phyloP scores from a whole-genome alignment of 2,113 vertebrate species.

The Tetrao urogallus region DNA sequence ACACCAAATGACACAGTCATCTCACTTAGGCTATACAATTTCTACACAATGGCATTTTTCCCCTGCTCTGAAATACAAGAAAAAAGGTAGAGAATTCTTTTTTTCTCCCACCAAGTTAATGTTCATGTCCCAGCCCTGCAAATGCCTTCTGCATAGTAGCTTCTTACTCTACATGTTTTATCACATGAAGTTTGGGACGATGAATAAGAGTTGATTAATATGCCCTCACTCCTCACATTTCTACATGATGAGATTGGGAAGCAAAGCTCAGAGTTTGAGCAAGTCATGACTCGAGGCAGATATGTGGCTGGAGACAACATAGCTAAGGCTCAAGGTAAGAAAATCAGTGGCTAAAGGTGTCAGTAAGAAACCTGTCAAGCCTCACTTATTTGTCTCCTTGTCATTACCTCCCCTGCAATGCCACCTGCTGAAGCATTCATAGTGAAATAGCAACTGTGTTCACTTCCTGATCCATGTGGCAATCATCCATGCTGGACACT shows the following conservation, averaged over 20 bases:
- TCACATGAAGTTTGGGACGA: neutral
- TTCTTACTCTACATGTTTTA: neutral
- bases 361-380: neutral
- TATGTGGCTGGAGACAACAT: accelerated
- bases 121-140: neutral
- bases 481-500: neutral
- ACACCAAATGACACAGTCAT: neutral
- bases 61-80: neutral
- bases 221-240: neutral
- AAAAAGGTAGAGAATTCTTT: neutral
- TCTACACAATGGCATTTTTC: neutral
- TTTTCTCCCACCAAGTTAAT: neutral
- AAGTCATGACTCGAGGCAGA: neutral
- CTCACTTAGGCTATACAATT: neutral
- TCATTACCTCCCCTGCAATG: neutral
- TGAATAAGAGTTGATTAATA: neutral
- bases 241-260: neutral
- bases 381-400: neutral
- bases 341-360: neutral
- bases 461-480: neutral
- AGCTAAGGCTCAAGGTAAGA: neutral
- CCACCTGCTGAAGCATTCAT: neutral
- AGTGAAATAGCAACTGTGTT: neutral
- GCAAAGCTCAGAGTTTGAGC: neutral
- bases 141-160: neutral